Conservation (phyloP, 2,888 invertebrate species). For the Pollenia amentaria region DNA sequence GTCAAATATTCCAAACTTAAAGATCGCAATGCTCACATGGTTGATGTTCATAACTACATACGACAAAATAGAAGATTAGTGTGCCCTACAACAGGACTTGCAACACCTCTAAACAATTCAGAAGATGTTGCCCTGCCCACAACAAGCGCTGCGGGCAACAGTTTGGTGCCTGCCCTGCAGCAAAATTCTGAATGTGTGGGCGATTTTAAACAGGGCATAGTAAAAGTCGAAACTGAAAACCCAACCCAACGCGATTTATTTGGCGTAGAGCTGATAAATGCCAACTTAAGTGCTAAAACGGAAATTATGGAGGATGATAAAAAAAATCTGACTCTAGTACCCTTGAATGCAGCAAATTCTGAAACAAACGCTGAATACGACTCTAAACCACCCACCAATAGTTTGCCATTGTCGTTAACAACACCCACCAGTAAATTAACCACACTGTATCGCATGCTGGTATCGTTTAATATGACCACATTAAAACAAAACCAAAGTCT, state of each 20-base stretch:
- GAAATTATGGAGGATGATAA: constrained; percentile 80
- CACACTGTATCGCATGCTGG: constrained; percentile 83
- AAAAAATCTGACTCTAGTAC: constrained; percentile 73
- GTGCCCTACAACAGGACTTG: constrained; percentile 77
- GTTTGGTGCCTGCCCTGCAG: constrained; percentile 46
- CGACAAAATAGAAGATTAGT: constrained; percentile 83
- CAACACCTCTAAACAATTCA: constrained; percentile 62
- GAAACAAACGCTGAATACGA: constrained; percentile 70
- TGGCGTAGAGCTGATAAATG: constrained; percentile 43
- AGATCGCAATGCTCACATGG: constrained; percentile 84
- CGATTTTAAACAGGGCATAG: constrained; percentile 82
- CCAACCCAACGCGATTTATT: constrained; percentile 55
- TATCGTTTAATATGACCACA: constrained; percentile 83
- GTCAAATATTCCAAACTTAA: constrained; percentile 82
- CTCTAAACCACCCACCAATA: constrained; percentile 74
- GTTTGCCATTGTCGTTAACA: constrained; percentile 76
- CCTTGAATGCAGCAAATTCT: constrained; percentile 29
- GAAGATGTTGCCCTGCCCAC: constrained; percentile 61
- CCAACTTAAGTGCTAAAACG: constrained; percentile 75
- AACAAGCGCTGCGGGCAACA: constrained; percentile 72
- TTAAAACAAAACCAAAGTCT: constrained; percentile 81
- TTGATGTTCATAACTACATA: constrained; percentile 82
- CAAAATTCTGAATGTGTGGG: constrained; percentile 75
- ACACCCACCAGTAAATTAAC: constrained; percentile 81
- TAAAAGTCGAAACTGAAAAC: constrained; percentile 82